phyloP scores from a whole-genome alignment of 2,888 invertebrate species.

The Drosophila nigritarsus region DNA sequence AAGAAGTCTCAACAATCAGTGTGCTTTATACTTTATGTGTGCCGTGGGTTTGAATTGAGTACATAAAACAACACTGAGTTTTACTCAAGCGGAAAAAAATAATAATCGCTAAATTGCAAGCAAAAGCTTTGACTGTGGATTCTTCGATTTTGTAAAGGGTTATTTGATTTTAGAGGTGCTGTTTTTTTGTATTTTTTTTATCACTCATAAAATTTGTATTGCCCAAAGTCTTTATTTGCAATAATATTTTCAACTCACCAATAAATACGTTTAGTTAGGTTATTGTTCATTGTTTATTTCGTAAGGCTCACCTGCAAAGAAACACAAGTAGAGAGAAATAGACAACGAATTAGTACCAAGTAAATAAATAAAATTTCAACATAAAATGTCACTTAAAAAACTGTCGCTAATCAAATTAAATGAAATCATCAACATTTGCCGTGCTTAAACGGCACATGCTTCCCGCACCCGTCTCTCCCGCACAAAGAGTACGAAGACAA shows the following conservation, averaged over 20 bases:
- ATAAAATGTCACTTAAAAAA: slow-evolving; percentile 35
- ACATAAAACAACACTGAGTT: background rate
- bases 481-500: slow-evolving; percentile 31
- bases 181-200: background rate
- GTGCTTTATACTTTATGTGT: background rate
- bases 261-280: background rate
- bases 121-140: background rate
- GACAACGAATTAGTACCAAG: slow-evolving; percentile 27
- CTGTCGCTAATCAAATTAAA: slow-evolving; percentile 30
- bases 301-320: slow-evolving; percentile 60
- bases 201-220: background rate
- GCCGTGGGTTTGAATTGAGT: background rate
- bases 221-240: background rate
- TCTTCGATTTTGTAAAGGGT: background rate
- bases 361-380: slow-evolving; percentile 50
- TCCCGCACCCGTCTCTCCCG: background rate
- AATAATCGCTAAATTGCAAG: background rate
- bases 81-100: background rate
- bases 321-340: slow-evolving; percentile 18
- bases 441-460: slow-evolving; percentile 52
- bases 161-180: background rate
- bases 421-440: slow-evolving; percentile 36
- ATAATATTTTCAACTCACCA: slow-evolving; percentile 50
- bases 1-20: background rate
- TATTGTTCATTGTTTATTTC: slow-evolving; percentile 5